Percentiles rank a stretch among this genome's conserved stretches.
These are phyloP conservation scores for Carettochelys insculpta DNA, from an alignment of 2,113 vertebrate genomes.

Conservation along the genomic window DNA sequence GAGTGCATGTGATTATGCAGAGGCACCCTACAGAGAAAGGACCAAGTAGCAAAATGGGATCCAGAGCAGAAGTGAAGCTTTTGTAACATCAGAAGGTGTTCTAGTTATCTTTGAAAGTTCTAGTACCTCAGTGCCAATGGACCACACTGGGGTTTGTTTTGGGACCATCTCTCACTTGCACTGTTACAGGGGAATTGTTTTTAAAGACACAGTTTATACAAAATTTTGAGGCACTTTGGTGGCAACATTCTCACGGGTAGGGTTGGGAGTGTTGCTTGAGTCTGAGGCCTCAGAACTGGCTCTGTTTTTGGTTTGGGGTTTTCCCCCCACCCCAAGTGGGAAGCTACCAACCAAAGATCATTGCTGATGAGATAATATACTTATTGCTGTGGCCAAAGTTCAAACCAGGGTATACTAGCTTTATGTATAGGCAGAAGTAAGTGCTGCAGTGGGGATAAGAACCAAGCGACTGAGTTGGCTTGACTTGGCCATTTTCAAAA, in stretches of 20 bases:
- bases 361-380: neutral
- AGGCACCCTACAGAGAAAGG: neutral
- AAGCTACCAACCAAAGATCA: neutral
- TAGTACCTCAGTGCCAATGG: neutral
- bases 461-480: neutral
- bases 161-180: neutral
- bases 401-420: neutral
- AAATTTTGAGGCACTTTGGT: neutral
- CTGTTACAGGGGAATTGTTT: neutral
- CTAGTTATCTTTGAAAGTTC: neutral
- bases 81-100: neutral
- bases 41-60: rapidly evolving
- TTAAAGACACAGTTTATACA: too few species aligned
- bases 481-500: neutral
- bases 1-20: neutral
- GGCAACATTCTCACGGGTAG: neutral
- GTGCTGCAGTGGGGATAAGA: neutral
- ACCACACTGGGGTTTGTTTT: neutral
- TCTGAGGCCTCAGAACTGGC: too few species aligned
- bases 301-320: too few species aligned
- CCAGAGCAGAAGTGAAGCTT: neutral
- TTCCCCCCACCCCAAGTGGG: neutral
- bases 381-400: neutral
- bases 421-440: neutral
- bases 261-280: neutral